Percentiles rank a stretch among this genome's conserved stretches.
Conservation (phyloP, 2,113 vertebrate genomes). For the Rhynchomys soricoides region DNA sequence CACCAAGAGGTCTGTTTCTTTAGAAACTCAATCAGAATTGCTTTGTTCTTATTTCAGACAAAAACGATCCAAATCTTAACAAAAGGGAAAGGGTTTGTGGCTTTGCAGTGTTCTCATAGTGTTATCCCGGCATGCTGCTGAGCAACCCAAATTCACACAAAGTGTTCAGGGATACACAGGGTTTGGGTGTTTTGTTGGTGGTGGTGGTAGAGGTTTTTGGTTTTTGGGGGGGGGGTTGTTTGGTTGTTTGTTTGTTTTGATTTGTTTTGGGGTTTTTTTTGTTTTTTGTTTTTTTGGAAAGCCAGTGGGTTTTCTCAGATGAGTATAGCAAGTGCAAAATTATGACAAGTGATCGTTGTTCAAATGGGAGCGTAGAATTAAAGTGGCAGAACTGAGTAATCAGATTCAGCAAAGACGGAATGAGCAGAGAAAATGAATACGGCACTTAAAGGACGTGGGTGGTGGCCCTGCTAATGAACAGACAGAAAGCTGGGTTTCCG, state of each 20-base stretch:
- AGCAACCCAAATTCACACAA: conserved; percentile 66
- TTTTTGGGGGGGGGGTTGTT: too few relatives aligned
- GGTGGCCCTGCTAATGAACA: conserved; percentile 73
- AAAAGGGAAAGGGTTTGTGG: background rate
- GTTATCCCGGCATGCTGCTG: conserved; percentile 71
- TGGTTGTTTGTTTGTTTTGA: background rate
- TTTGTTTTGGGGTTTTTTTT: background rate
- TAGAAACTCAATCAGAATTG: conserved; percentile 68
- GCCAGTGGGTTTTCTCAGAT: conserved; percentile 42
- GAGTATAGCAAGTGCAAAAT: conserved; percentile 79
- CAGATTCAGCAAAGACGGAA: conserved; percentile 82
- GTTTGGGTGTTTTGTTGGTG: too few relatives aligned
- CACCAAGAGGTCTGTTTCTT: conserved; percentile 73
- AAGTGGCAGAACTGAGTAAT: conserved; percentile 77
- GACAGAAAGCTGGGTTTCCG: conserved; percentile 73
- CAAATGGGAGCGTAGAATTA: conserved; percentile 84
- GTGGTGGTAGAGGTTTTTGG: too few relatives aligned
- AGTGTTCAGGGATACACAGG: conserved; percentile 75
- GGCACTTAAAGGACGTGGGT: conserved; percentile 73
- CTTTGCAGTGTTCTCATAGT: conserved; percentile 48
- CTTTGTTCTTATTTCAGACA: conserved; percentile 59
- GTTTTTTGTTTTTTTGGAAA: background rate
- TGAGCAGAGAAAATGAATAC: conserved; percentile 83
- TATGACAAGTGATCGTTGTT: conserved; percentile 84
- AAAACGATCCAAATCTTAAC: conserved; percentile 60